Base-by-base conservation (phyloP, 92 coral and sea anemone species). In the Diadumene lineata region DNA sequence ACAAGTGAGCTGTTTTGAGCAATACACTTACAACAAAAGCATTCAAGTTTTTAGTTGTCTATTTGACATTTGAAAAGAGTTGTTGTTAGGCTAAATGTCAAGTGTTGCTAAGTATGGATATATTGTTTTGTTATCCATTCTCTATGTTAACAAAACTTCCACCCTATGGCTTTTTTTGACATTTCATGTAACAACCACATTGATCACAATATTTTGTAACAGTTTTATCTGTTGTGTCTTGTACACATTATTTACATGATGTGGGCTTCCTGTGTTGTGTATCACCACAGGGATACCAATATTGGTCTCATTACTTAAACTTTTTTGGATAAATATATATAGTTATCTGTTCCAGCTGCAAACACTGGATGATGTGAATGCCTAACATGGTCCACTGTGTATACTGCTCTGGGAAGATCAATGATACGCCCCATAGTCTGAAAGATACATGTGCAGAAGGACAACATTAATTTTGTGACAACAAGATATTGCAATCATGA, bases 341-440 rank as follows among this genome's bases (percentile, higher is more conserved):
- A 83, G 86, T 94, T 92, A 34, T 90, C 79, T 32, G 97, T 81
- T 50, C 96, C 97, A 2, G 85, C 82, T 0, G 98, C 97, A 70
- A 94, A 84, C 66, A 73, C 31, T 46, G 97, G 97, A 64, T 92
- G 82, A 29, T 60, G 87, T 38, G 92, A 75, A 58, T 73, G 81
- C 72, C 91, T 84, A 72, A 84, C 94, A 75, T 81, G 83, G 74
- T 96, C 99, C 68, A 96, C 79, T 6, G 96, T 86, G 82, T 96
- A 96, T 19, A 96, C 97, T 43, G 97, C 96, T 48, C 99, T 96
- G n/a, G 97, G 94, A 7, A 96, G 89, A 57, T 96, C 99, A 43
- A 87, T 88, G 51, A 96, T 58, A 19, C 97, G 87, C 16, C 99
- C 99, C 46, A 92, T 88, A 11, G 99, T 96, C 99, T 96, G 84